Evolutionary conservation across 1,140 invertebrate species (phyloP).

Genomic region (Drosophila jambulina): DNA sequence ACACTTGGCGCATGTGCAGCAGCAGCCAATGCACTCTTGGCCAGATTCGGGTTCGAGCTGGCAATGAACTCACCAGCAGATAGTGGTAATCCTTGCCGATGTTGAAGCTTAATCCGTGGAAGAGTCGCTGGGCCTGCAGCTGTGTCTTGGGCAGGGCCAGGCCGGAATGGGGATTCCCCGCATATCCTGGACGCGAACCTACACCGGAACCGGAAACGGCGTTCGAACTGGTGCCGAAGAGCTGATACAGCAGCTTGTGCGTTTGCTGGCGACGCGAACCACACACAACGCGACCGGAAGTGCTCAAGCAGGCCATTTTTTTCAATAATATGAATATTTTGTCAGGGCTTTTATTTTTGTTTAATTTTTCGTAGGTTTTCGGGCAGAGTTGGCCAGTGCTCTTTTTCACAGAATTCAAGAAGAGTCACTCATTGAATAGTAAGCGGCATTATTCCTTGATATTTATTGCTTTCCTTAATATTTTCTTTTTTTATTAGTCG

Average conservation of each 20-base stretch:
- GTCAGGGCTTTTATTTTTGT: not conserved
- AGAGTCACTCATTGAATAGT: constrained; percentile 18
- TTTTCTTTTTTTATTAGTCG: constrained; percentile 18
- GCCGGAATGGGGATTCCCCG: constrained; percentile 10
- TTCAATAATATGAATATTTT: constrained; percentile 14
- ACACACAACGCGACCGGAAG: constrained; percentile 81
- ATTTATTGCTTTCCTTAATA: constrained; percentile 3
- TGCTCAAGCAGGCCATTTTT: constrained; percentile 81
- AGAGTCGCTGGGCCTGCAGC: constrained; percentile 52
- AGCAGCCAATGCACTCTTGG: constrained; percentile 72
- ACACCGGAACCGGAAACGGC: constrained; percentile 17
- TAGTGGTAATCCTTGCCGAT: constrained; percentile 67
- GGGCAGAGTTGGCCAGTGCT: constrained; percentile 8
- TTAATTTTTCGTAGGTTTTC: constrained; percentile 6
- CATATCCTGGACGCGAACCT: constrained; percentile 25
- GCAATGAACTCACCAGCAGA: constrained; percentile 71
- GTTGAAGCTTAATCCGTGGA: constrained; percentile 69
- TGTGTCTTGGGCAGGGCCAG: constrained; percentile 11
- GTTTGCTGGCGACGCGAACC: constrained; percentile 72
- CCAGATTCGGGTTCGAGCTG: constrained; percentile 27
- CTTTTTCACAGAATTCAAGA: constrained; percentile 35
- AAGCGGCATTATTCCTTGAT: constrained; percentile 49
- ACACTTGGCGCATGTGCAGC: constrained; percentile 58
- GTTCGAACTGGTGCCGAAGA: constrained; percentile 45
- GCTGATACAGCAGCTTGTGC: constrained; percentile 68